phyloP scores from a whole-genome alignment of 1,140 invertebrate species.

The Drosophila grimshawi region DNA sequence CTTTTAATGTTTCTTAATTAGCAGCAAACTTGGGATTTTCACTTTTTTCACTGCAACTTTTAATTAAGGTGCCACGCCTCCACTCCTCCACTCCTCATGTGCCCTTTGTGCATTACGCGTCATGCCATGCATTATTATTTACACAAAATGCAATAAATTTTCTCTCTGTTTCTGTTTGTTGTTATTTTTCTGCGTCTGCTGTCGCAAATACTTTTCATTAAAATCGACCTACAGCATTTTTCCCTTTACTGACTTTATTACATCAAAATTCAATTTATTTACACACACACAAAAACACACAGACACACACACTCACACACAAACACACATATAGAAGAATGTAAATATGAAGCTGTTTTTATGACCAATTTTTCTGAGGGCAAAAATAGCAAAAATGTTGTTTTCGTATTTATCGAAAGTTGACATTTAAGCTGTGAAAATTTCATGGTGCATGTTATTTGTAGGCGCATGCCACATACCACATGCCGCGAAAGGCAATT shows the following conservation, averaged over 20 bases:
- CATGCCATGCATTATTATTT: constrained; percentile 2
- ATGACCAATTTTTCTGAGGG: constrained; percentile 9
- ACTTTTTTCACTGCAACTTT: neutral
- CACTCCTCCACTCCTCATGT: no score
- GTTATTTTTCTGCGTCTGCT: neutral
- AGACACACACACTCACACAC: neutral
- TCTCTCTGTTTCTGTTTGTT: neutral
- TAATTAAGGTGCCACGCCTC: neutral
- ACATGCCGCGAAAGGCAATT: constrained; percentile 30
- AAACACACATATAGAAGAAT: neutral
- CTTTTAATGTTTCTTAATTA: neutral
- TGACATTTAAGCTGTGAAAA: constrained; percentile 69
- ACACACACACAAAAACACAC: neutral
- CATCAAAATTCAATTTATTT: constrained; percentile 3
- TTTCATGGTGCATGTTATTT: constrained; percentile 57
- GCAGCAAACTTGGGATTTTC: neutral
- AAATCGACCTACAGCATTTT: neutral
- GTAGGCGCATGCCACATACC: constrained; percentile 45
- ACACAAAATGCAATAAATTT: neutral
- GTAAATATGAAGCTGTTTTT: constrained; percentile 11
- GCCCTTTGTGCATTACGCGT: neutral
- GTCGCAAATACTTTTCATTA: constrained; percentile 1
- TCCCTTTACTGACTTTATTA: neutral
- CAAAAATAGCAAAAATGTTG: neutral
- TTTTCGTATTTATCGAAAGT: constrained; percentile 55